Evolutionary conservation across 2,797 vertebrate species (phyloP).

Genomic region (Monodelphis domestica): DNA sequence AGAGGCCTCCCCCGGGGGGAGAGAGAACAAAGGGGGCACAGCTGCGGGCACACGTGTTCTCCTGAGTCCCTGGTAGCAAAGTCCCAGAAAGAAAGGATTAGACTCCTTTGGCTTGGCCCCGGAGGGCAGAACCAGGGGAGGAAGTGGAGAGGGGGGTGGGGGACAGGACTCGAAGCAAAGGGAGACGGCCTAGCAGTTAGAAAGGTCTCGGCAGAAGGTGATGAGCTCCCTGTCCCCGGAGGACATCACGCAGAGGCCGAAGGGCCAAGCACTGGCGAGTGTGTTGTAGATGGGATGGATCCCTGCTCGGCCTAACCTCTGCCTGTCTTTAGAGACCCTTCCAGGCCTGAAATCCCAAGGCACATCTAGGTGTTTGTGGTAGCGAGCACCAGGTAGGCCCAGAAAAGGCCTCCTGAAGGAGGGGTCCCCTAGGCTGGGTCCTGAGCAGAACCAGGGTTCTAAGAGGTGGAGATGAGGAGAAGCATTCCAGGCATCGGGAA

Average conservation of each 20-base stretch:
- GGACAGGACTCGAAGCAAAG: too few species aligned
- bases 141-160: not conserved
- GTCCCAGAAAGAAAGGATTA: not conserved
- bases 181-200: not conserved
- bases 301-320: not conserved
- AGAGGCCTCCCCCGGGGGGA: not conserved
- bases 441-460: too few species aligned
- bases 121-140: not conserved
- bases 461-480: not conserved
- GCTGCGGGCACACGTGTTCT: not conserved
- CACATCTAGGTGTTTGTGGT: too few species aligned
- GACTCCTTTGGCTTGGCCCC: too few species aligned
- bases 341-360: not conserved
- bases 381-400: too few species aligned
- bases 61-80: not conserved
- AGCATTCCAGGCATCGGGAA: too few species aligned
- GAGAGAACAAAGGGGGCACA: not conserved
- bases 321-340: not conserved
- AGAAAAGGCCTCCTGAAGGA: too few species aligned
- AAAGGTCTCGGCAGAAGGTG: not conserved
- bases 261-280: not conserved
- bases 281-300: not conserved
- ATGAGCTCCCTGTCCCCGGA: not conserved
- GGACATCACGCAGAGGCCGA: too few species aligned
- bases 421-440: too few species aligned